Evolutionary conservation across 2,888 invertebrate species (phyloP).

Genomic region (Anodontia alba): DNA sequence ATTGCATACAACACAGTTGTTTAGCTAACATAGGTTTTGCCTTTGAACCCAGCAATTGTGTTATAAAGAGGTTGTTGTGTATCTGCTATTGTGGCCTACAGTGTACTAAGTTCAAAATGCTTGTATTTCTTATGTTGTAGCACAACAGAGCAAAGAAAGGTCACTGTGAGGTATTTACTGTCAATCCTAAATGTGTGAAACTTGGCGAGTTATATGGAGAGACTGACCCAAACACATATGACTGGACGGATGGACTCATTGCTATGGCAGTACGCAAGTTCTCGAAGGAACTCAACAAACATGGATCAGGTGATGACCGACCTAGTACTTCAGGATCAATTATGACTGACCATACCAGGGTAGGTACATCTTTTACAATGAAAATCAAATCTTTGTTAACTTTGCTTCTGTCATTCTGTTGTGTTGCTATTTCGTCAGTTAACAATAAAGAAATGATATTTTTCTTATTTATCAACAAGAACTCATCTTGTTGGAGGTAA

Average conservation of each 20-base stretch:
- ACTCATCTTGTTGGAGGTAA: too few relatives aligned
- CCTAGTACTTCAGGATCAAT: slow-evolving; percentile 63
- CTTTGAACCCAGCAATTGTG: too few relatives aligned
- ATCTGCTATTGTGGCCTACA: too few relatives aligned
- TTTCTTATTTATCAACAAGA: too few relatives aligned
- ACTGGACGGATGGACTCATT: slow-evolving; percentile 85
- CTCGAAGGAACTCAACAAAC: slow-evolving; percentile 69
- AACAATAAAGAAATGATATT: too few relatives aligned
- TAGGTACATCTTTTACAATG: slow-evolving; percentile 41
- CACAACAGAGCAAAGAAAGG: slow-evolving; percentile 81
- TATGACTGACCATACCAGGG: slow-evolving; percentile 63
- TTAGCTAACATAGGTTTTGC: too few relatives aligned
- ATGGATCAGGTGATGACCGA: slow-evolving; percentile 53
- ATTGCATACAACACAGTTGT: too few relatives aligned
- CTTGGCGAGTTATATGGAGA: slow-evolving; percentile 84
- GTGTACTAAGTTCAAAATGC: too few relatives aligned
- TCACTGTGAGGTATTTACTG: slow-evolving; percentile 82
- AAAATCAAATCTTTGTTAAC: not conserved
- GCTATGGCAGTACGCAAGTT: slow-evolving; percentile 82
- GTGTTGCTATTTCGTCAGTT: too few relatives aligned
- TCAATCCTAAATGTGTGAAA: slow-evolving; percentile 84
- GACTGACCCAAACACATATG: slow-evolving; percentile 84
- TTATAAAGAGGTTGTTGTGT: too few relatives aligned
- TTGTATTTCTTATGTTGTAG: slow-evolving; percentile 51
- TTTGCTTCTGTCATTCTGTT: too few relatives aligned